Base-by-base conservation (phyloP, 2,888 invertebrate species). In the Amiota minor region DNA sequence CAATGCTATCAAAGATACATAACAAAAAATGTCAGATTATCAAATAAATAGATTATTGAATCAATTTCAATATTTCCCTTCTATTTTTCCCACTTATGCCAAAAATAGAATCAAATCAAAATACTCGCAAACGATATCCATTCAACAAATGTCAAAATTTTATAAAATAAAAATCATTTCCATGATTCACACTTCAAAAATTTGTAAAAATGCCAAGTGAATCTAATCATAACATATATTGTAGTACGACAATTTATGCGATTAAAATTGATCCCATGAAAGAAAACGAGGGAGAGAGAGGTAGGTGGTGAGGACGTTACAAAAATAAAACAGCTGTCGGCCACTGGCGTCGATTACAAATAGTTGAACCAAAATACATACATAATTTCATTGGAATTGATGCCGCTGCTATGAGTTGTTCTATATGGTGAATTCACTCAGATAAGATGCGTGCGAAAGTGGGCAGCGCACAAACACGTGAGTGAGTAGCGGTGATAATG, bases 61-160 rank as follows among this genome's bases (percentile, higher is more conserved):
- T 35, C 35, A 35, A 35, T 35, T 35, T 35, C 6, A 35, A 35
- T 20, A 23, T 20, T 59, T 59, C 12, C 20, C 12, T 1, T 59
- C 12, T 59, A 9, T 18, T 64, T 46, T 18, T 46, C 1, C 0
- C 46, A 46, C 64, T 46, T 46, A 46, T 46, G 64, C 64, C 64
- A 46, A 64, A 56, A 46, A 64, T n/a, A 16, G 46, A 64, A 46
- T 35, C 56, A 62, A 62, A 62, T 62, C 61, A 62, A 12, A 62
- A 56, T 14, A 56, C n/a, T n/a, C n/a, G 35, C 20, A 35, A 12
- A 62, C 61, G 23, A 35, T n/a, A 16, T 56, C 16, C 16, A 20
- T 4, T 10, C 56, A 16, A 56, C 14, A 46, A 45, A 70, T 55
- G 59, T 56, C 35, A 55, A 59, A 70, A 69, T 20, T 55, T 35